Conservation (phyloP, 2,113 vertebrate species). For the Columbina picui region DNA sequence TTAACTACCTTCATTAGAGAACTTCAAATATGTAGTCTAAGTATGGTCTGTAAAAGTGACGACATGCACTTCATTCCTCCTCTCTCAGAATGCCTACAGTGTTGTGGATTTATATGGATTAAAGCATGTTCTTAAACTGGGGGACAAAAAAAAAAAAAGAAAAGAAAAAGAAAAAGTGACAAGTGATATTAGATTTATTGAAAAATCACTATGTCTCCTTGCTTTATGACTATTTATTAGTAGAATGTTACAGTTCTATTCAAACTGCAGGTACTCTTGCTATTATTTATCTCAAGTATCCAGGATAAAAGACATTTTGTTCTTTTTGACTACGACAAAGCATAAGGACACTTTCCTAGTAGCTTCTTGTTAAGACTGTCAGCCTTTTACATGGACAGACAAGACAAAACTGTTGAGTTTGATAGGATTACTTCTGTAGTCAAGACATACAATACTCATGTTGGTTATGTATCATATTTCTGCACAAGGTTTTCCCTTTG, state of each 20-base stretch:
- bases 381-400: neutral
- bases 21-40: neutral
- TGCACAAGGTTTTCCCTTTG: neutral
- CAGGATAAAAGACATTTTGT: neutral
- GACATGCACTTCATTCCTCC: neutral
- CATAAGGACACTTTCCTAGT: neutral
- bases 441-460: neutral
- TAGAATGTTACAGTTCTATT: neutral
- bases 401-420: neutral
- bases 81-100: neutral
- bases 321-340: neutral
- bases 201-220: neutral
- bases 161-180: neutral
- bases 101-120: neutral
- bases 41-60: neutral
- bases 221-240: neutral
- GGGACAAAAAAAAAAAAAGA: accelerated
- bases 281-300: neutral
- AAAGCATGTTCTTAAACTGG: neutral
- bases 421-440: neutral
- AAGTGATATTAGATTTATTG: neutral
- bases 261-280: neutral
- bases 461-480: neutral
- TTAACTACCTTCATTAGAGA: neutral
- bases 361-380: neutral